Evolutionary conservation across 2,113 vertebrate genomes (phyloP), one percentile per base, ranked within the genome.

Genomic region (Cryptotis parvus): DNA sequence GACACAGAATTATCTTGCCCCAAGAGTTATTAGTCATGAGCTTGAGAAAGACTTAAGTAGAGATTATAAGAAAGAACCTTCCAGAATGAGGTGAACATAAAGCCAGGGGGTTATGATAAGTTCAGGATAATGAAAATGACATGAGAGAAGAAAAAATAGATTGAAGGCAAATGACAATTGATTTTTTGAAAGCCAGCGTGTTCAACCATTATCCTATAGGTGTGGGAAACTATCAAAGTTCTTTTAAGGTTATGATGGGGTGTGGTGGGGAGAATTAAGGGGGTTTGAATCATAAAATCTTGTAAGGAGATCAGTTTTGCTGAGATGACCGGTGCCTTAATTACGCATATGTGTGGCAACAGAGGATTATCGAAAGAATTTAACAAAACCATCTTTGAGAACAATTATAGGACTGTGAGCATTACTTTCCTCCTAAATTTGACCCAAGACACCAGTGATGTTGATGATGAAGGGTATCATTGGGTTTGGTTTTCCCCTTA

Each of bases 81-180:
- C 39, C 24, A 89, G 91, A 74, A 52, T 29, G 58, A 89, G 83
- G 80, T 89, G 61, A 84, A 77, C 16, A 39, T 81, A 89, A 74
- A 96, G 79, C 66, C 72, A 92, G 55, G 68, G 68, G 61, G 73
- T 92, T 82, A 58, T 18, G 35, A 65, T 93, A 74, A 90, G 85
- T 92, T 91, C 81, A 94, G 29, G 80, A n/a, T 66, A 78, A 94
- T 63, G 35, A 69, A 73, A 90, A 69, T 83, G 33, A 79, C 91
- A 92, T 79, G 27, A 91, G 39, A 37, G 33, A 41, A 6, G 16
- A 31, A 79, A n/a, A 86, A 37, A 80, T 55, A 92, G 55, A 49
- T 72, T 85, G 91, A 96, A 93, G 94, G 14, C 55, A 94, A 86
- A 58, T 92, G 95, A 95, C 91, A 95, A 73, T 9, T 76, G 68